Evolutionary conservation across 2,888 invertebrate species (phyloP).

Genomic region (Heteromyza rotundicornis): DNA sequence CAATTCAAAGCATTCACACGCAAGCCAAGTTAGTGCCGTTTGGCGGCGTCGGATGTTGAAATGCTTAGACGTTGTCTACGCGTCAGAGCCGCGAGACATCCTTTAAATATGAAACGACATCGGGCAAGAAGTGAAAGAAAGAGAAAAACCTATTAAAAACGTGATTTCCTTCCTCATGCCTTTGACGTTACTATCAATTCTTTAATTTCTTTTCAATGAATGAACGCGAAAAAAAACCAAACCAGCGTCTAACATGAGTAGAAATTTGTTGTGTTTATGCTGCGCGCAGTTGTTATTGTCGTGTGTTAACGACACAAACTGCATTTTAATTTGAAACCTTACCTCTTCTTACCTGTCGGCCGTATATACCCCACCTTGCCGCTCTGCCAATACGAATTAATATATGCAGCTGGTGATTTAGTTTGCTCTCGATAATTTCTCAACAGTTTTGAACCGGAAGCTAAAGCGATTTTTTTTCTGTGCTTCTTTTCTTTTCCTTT

Average conservation of each 20-base stretch:
- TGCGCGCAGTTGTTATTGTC: background rate
- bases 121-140: background rate
- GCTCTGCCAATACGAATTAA: background rate
- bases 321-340: background rate
- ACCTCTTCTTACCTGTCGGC: background rate
- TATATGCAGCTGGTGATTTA: constrained; percentile 7
- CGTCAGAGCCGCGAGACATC: background rate
- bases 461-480: constrained; percentile 6
- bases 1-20: background rate
- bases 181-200: background rate
- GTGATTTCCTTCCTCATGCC: constrained; percentile 1
- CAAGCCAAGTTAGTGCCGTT: background rate
- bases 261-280: background rate
- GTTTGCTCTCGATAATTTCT: background rate
- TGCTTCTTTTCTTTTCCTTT: constrained; percentile 9
- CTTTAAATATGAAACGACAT: background rate
- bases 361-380: too few relatives aligned
- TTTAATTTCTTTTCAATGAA: background rate
- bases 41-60: constrained; percentile 1
- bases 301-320: background rate
- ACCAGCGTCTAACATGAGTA: background rate
- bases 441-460: constrained; percentile 8
- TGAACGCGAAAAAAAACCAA: background rate
- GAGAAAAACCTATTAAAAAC: background rate
- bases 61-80: constrained; percentile 2